Base-by-base conservation (phyloP, 2,113 vertebrate species). In the Ictidomys tridecemlineatus region DNA sequence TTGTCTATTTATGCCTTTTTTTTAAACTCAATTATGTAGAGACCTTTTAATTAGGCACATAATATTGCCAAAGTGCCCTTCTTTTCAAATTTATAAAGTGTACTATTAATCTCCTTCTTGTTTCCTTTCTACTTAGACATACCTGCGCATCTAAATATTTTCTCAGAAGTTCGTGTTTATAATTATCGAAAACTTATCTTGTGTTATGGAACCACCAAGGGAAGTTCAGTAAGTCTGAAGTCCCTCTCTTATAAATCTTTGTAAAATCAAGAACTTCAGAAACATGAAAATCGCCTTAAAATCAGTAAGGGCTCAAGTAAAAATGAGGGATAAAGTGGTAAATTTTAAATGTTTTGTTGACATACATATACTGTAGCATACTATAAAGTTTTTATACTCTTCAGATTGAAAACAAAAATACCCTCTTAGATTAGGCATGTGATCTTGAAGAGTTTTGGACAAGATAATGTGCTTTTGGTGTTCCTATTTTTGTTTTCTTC, bases 151-250 rank as follows among this genome's bases (percentile, higher is more conserved):
- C 98, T 99, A 97, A 99, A 99, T 97, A 83, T 99, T 96, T 99
- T 99, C 98, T 99, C 99, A 42, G 99, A 99, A 98, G 99, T 99
- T 97, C 99, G 99, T 85, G 98, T 99, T 95, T 99, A 99, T 98
- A 99, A 99, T 98, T 99, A 99, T 96, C 99, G 99, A 78, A 99
- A 99, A 97, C 99, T 99, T 98, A 99, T 99, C 96, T 98, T 99
- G 97, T 99, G 99, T 98, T 99, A 99, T 0, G 99, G 99, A 97
- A 99, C 98, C 97, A 99, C 99, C 90, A 99, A 99, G 97, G 99
- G 99, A 94, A 99, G 99, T 98, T 99, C 99, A 67, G 99, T 99
- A 97, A 97, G 90, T 98, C 24, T 80, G 84, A 95, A 94, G 17
- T 83, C 93, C 0, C 67, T 51, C 70, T 95, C 76, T 70, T 79